Conservation (phyloP, 2,797 vertebrate species). For the Adrianichthys oophorus region DNA sequence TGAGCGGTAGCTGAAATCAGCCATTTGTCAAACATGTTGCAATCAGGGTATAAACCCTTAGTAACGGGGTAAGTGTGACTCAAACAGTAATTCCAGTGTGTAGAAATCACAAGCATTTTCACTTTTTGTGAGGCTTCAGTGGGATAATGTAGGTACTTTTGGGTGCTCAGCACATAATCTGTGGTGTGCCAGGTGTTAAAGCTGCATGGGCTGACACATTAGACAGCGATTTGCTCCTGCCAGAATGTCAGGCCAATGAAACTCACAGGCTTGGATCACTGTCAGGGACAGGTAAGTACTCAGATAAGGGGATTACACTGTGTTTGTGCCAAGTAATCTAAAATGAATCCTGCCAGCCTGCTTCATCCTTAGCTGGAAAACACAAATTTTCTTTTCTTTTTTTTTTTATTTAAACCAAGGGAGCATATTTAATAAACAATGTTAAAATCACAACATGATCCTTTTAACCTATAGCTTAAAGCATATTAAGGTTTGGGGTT, state of each 20-base stretch:
- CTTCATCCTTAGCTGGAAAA: slow-evolving; percentile 65
- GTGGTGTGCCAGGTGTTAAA: slow-evolving; percentile 64
- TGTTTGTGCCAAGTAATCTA: slow-evolving; percentile 74
- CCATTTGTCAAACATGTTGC: slow-evolving; percentile 8
- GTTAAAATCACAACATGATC: slow-evolving; percentile 51
- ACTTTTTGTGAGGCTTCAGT: slow-evolving; percentile 59
- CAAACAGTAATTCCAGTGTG: slow-evolving; percentile 40
- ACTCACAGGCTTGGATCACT: slow-evolving; percentile 71
- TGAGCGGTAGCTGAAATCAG: slow-evolving; percentile 1
- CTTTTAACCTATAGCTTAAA: slow-evolving; percentile 48
- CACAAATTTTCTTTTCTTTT: slow-evolving; percentile 36
- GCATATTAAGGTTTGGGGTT: slow-evolving; percentile 30
- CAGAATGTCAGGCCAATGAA: slow-evolving; percentile 70
- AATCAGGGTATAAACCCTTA: slow-evolving; percentile 20
- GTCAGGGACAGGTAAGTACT: slow-evolving; percentile 76
- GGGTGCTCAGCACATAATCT: slow-evolving; percentile 68
- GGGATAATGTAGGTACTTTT: slow-evolving; percentile 64
- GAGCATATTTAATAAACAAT: slow-evolving; percentile 39
- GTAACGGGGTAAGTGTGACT: slow-evolving; percentile 14
- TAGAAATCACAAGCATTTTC: slow-evolving; percentile 48
- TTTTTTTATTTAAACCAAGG: slow-evolving; percentile 32
- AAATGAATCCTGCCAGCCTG: slow-evolving; percentile 72
- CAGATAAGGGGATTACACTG: slow-evolving; percentile 78
- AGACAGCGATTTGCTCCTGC: slow-evolving; percentile 71
- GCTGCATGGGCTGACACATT: slow-evolving; percentile 71